phyloP scores from a whole-genome alignment of 2,797 vertebrate genomes.

The Nasua narica region DNA sequence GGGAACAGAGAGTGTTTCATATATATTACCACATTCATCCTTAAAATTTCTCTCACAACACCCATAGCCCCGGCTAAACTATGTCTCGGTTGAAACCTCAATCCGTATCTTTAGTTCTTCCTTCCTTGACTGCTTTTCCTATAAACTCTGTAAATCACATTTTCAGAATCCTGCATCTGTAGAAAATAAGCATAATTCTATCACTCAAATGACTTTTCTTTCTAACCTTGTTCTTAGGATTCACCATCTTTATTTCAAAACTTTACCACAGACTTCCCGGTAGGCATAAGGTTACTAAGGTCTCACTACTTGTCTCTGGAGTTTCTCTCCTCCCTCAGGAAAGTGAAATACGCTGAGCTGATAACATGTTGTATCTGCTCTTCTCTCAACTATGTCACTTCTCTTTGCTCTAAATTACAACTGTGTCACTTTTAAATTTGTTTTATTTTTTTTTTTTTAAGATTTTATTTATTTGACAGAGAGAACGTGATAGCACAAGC shows the following conservation, averaged over 20 bases:
- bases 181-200: constrained; percentile 71
- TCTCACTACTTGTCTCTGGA: neutral
- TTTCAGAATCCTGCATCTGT: constrained; percentile 44
- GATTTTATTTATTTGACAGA: neutral
- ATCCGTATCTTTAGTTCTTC: constrained; percentile 44
- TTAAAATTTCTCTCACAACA: constrained; percentile 74
- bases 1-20: constrained; percentile 73
- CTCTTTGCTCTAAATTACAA: neutral
- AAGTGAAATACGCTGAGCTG: neutral
- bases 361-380: neutral
- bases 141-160: constrained; percentile 72
- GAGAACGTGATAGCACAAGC: neutral
- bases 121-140: constrained; percentile 60
- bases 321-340: neutral
- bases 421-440: neutral
- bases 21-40: constrained; percentile 77
- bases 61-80: constrained; percentile 61
- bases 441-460: neutral
- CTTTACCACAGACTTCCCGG: neutral
- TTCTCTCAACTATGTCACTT: neutral
- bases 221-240: constrained; percentile 25
- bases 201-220: constrained; percentile 45
- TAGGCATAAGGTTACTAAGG: neutral
- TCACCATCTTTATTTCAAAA: neutral
- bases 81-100: constrained; percentile 31